Evolutionary conservation across 2,113 vertebrate genomes (phyloP).

Genomic region (Dipodomys merriami): DNA sequence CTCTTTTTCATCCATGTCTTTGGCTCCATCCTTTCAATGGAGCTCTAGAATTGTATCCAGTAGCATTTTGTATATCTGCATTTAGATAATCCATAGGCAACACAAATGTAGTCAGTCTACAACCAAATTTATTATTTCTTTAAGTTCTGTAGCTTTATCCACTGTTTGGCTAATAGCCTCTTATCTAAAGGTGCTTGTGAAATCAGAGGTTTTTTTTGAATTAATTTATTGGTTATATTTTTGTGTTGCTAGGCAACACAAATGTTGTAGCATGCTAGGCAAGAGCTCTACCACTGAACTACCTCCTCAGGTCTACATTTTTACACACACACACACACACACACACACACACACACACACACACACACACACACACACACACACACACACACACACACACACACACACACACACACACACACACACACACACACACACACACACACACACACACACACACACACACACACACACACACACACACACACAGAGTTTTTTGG

Average conservation of each 20-base stretch:
- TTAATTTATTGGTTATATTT: background rate
- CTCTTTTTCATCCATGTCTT: background rate
- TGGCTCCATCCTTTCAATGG: background rate
- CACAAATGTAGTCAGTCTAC: background rate
- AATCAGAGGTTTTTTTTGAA: background rate
- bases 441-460: too few species aligned
- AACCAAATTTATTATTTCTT: background rate
- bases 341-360: too few species aligned
- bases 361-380: too few species aligned
- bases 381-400: too few species aligned
- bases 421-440: too few species aligned
- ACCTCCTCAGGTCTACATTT: background rate
- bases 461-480: too few species aligned
- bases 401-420: too few species aligned
- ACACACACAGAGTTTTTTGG: too few species aligned
- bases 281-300: background rate
- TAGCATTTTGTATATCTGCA: background rate
- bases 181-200: slow-evolving; percentile 1
- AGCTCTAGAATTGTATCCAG: background rate
- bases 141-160: background rate
- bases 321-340: too few species aligned
- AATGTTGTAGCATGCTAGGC: too few species aligned
- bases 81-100: background rate
- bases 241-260: background rate
- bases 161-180: background rate